These are phyloP conservation scores for Melolontha melolontha DNA, from an alignment of 2,888 invertebrate genomes.

Conservation along the genomic window DNA sequence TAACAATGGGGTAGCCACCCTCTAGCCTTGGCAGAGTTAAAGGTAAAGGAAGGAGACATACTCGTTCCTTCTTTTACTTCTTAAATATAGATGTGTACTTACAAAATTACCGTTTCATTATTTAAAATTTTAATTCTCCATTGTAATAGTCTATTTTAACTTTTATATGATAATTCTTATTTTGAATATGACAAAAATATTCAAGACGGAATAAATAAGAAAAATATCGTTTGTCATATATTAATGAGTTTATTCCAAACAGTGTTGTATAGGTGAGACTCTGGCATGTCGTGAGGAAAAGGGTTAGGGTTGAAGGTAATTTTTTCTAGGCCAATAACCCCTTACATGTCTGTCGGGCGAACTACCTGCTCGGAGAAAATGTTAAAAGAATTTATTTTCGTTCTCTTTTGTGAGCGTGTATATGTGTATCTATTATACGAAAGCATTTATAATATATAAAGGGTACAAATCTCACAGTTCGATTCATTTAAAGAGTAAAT, in stretches of 20 bases:
- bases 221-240: slow-evolving; percentile 23
- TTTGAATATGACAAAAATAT: no score
- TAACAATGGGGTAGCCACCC: slow-evolving; percentile 35
- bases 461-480: no score
- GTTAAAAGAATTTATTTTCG: slow-evolving; percentile 37
- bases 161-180: no score
- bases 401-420: neutral
- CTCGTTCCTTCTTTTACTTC: neutral
- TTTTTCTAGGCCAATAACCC: slow-evolving; percentile 41
- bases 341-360: slow-evolving; percentile 24
- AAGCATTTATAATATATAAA: slow-evolving; percentile 8
- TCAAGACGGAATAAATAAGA: neutral
- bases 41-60: neutral
- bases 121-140: no score
- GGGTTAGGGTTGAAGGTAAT: slow-evolving; percentile 39
- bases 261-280: slow-evolving; percentile 7
- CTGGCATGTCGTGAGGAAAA: slow-evolving; percentile 19
- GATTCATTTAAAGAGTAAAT: no score
- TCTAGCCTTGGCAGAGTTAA: neutral
- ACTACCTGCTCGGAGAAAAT: slow-evolving; percentile 38
- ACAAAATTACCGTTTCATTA: no score
- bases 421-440: slow-evolving; percentile 3
- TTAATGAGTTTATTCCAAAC: slow-evolving; percentile 15
- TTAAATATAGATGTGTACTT: neutral
- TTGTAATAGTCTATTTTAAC: no score